These are phyloP conservation scores for Poecilia picta DNA, from an alignment of 2,797 vertebrate genomes.

Conservation along the genomic window DNA sequence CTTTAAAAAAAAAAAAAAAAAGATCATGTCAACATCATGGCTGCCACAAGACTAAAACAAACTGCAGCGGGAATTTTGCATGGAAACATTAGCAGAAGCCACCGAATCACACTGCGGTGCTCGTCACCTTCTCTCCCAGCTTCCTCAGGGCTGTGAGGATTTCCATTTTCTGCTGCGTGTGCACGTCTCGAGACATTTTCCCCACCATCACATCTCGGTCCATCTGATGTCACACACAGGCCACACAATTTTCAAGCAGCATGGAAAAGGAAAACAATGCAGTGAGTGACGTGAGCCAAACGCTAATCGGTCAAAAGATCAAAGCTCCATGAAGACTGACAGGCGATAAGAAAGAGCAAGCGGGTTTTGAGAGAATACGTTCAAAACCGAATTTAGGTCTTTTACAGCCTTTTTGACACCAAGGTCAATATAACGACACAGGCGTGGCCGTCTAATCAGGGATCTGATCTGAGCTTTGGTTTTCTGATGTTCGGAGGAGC, in stretches of 20 bases:
- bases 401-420: not conserved
- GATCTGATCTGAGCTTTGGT: not conserved
- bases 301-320: not conserved
- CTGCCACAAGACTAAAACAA: slow-evolving; percentile 17
- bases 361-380: not conserved
- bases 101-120: not conserved
- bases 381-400: not conserved
- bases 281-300: not conserved
- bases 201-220: slow-evolving; percentile 96
- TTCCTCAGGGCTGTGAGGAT: slow-evolving; percentile 95
- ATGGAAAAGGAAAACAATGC: not conserved
- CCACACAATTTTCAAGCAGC: slow-evolving; percentile 17
- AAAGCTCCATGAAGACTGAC: not conserved
- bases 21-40: not conserved
- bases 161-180: slow-evolving; percentile 95
- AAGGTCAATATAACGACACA: not conserved
- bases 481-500: not conserved
- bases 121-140: slow-evolving; percentile 93
- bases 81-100: not conserved
- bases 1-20: not conserved
- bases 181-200: slow-evolving; percentile 85
- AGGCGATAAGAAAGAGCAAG: not conserved
- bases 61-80: not conserved
- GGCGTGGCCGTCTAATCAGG: not conserved
- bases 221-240: slow-evolving; percentile 83